Conservation (phyloP, 1,140 invertebrate genomes). For the Diorhabda sublineata region DNA sequence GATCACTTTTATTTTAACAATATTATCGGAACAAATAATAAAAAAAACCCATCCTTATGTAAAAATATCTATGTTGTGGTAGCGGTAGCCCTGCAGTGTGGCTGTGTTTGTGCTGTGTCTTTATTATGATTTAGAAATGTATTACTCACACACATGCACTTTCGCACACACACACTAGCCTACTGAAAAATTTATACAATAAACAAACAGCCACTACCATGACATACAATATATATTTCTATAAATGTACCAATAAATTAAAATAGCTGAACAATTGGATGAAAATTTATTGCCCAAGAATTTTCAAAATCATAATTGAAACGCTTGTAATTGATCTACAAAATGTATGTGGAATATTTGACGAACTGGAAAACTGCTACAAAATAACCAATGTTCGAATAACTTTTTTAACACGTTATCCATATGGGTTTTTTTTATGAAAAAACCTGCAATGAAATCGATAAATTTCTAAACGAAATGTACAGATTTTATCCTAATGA, state of each 20-base stretch:
- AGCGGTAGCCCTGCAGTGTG: conserved; percentile 49
- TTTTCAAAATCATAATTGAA: too few relatives aligned
- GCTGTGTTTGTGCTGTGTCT: conserved; percentile 48
- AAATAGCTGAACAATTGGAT: not conserved
- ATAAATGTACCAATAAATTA: not conserved
- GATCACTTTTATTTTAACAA: too few relatives aligned
- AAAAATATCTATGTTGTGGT: conserved; percentile 43
- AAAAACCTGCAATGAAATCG: too few relatives aligned
- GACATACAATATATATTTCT: conserved; percentile 29
- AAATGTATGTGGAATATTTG: too few relatives aligned
- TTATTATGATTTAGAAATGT: conserved; percentile 34
- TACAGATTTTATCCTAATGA: too few relatives aligned
- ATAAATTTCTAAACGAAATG: too few relatives aligned
- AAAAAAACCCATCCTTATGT: conserved; percentile 5
- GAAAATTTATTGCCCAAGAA: not conserved
- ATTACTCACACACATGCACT: conserved; percentile 36
- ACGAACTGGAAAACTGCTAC: too few relatives aligned
- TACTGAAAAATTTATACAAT: conserved; percentile 34
- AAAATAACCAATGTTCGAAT: too few relatives aligned
- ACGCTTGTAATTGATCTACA: too few relatives aligned
- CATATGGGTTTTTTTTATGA: too few relatives aligned
- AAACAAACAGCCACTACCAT: conserved; percentile 42
- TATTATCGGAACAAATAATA: not conserved
- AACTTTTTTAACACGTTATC: too few relatives aligned
- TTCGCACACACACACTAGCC: conserved; percentile 46